Base-by-base conservation (phyloP, 2,797 vertebrate species). In the Lagodon rhomboides region DNA sequence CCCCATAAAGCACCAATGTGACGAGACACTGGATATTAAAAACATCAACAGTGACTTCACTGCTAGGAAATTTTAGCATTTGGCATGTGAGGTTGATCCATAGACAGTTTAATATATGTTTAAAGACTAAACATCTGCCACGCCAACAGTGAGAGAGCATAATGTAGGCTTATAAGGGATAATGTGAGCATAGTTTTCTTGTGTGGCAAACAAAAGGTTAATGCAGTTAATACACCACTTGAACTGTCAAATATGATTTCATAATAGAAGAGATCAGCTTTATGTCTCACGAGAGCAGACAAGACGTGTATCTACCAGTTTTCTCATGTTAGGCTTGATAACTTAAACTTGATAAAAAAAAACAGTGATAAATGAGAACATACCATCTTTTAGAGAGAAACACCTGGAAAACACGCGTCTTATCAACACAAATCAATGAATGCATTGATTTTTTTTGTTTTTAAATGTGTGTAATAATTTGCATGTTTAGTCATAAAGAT, bases 151-250 rank as follows among this genome's bases (percentile, higher is more conserved):
- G 34, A 75, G 61, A 71, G 68, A 66, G 38, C 53, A 73, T 64
- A 44, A 71, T 25, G 73, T 46, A 34, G 73, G 87, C 85, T 87
- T 87, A 88, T 27, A 65, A n/a, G 53, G 79, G 73, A 85, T 90
- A 83, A 85, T 62, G 25, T 34, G 55, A 72, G 59, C 62, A 74
- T 58, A 66, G 6, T 62, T 75, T 65, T 73, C 30, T 70, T 81
- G 54, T 66, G 58, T 73, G 68, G 61, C 77, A 87, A 87, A 89
- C 73, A 84, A 87, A 89, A 84, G 71, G 30, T 82, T 81, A 84
- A 86, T 76, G 61, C 68, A 68, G 68, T 73, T 84, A 86, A 84
- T 79, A 67, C 58, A 61, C 51, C 65, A 47, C 67, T 72, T 59
- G 78, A 62, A 77, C 22, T 75, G 56, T 66, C 77, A 77, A 61